These are phyloP conservation scores for Megaceryle maxima DNA, from an alignment of 2,113 vertebrate genomes.

Conservation along the genomic window DNA sequence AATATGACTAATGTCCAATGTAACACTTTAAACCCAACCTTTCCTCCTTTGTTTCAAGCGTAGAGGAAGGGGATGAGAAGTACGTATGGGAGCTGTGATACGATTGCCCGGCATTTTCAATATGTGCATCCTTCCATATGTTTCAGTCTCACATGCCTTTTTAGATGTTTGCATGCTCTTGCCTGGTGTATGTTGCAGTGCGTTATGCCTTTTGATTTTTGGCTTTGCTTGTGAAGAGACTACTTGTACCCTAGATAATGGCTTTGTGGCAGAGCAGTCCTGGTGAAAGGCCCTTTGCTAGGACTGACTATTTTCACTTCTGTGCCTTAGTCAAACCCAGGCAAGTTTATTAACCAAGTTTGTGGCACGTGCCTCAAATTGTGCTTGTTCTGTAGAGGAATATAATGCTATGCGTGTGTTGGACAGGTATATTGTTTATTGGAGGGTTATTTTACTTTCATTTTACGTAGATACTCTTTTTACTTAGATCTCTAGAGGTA, in stretches of 20 bases:
- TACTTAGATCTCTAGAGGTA: background rate
- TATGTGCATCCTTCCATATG: too few species aligned
- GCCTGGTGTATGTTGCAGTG: background rate
- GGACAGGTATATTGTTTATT: background rate
- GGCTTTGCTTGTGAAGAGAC: background rate
- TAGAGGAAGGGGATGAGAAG: background rate
- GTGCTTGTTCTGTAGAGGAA: background rate
- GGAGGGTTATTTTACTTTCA: conserved; percentile 14
- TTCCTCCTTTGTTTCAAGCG: background rate
- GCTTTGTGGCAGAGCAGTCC: background rate
- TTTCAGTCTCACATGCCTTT: background rate
- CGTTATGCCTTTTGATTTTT: background rate
- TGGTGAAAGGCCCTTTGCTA: background rate
- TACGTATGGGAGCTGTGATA: background rate
- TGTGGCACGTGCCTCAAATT: background rate
- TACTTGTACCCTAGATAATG: background rate
- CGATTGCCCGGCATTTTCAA: background rate
- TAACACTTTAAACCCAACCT: background rate
- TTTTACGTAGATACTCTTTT: background rate
- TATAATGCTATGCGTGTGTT: background rate
- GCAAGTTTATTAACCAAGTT: background rate
- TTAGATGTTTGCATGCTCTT: background rate
- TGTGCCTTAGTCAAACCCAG: background rate
- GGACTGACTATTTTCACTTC: background rate
- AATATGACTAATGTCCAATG: background rate